Percentiles rank a stretch among this genome's conserved stretches.
These are phyloP conservation scores for Lepidocyrtinus sp. DNA, from an alignment of 2,888 invertebrate species.

Conservation along the genomic window DNA sequence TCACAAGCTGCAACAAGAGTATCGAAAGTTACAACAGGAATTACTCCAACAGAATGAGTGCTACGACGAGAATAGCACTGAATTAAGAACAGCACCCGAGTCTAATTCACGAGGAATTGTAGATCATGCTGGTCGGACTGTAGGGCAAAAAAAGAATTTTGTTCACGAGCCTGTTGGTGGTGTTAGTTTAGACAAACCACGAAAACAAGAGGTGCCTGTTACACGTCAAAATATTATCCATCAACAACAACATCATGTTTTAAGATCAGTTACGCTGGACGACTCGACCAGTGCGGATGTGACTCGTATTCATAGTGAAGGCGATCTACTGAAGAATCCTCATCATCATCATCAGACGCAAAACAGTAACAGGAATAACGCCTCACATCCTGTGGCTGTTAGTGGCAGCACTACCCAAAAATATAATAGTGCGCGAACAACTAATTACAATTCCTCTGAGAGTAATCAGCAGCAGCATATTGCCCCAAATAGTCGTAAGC, in stretches of 20 bases:
- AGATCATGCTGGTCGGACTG: slow-evolving; percentile 20
- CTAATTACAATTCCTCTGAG: not conserved
- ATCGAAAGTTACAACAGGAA: slow-evolving; percentile 22
- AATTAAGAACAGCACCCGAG: slow-evolving; percentile 49
- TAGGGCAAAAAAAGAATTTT: slow-evolving; percentile 33
- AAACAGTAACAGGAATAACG: slow-evolving; percentile 4
- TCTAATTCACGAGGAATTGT: slow-evolving; percentile 34
- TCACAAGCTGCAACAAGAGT: slow-evolving; percentile 34
- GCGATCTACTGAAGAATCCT: slow-evolving; percentile 49
- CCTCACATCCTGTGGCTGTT: slow-evolving; percentile 37
- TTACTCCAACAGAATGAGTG: slow-evolving; percentile 37
- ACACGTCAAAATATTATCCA: slow-evolving; percentile 2
- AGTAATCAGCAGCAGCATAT: slow-evolving; percentile 29
- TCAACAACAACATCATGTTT: slow-evolving; percentile 50
- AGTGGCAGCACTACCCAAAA: slow-evolving; percentile 42
- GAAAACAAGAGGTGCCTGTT: slow-evolving; percentile 23
- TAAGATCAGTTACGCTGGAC: slow-evolving; percentile 66
- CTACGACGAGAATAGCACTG: slow-evolving; percentile 58
- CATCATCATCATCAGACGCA: slow-evolving; percentile 14
- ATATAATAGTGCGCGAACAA: slow-evolving; percentile 22
- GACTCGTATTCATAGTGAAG: slow-evolving; percentile 50
- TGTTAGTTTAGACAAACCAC: not conserved
- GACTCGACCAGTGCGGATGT: slow-evolving; percentile 67
- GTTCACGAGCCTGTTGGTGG: slow-evolving; percentile 9
- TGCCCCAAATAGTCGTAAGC: not conserved